Base-by-base conservation (phyloP, 2,113 vertebrate genomes). In the Euleptes europaea region DNA sequence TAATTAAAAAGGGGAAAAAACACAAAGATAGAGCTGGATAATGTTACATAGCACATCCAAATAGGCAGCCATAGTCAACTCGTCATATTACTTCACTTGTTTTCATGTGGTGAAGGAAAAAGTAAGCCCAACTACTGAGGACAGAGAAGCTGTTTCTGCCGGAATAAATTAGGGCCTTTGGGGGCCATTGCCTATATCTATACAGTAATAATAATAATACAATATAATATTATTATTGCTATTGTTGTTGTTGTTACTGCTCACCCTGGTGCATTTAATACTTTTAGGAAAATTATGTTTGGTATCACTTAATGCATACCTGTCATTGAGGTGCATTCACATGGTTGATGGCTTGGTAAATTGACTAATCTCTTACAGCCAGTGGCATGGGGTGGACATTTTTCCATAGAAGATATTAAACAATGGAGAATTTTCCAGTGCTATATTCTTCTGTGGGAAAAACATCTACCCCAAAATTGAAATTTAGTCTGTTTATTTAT, bases 341-440 rank as follows among this genome's bases (percentile, higher is more conserved):
- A 92, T 85, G 69, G 83, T 95, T 95, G 95, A 95, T 95, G 90
- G 92, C 75, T 90, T 95, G 87, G 95, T 96, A 94, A 95, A 95
- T 94, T 95, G 93, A 90, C 86, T 92, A 95, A 95, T 94, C 90
- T 91, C 70, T 33, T 82, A 51, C 26, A 63, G 7, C 60, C 26
- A 63, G 60, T 63, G 26, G 9, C 10, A 23, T 63, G 1, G 26
- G 60, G 60, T 28, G 26, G 60, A 63, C 23, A 63, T 28, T 8
- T 26, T 63, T 28, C 26, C 21, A 6, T 63, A 23, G 60, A 63
- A 63, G 60, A 28, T 63, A 7, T 63, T 63, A 0, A 26, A 63
- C 26, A 63, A 63, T 28, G 54, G 21, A 19, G 60, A 63, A 63
- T 63, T 63, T 63, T 63, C 60, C 60, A 63, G 2, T 63, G 57